Conservation (phyloP, 2,888 invertebrate genomes). For the Incurvaria masculella region DNA sequence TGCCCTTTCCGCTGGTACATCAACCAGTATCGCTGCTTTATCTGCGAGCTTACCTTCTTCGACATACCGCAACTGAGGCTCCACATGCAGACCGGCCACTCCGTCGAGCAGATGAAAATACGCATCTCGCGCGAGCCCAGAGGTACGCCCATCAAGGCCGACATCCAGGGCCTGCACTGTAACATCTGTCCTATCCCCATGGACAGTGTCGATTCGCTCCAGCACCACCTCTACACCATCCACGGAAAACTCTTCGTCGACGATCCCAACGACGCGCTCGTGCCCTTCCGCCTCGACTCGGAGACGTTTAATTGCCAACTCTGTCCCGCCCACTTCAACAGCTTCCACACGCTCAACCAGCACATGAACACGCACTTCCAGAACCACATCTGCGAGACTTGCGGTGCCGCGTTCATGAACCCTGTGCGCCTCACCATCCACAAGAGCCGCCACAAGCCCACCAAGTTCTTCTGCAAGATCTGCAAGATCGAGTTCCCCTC, state of each 20-base stretch:
- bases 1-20: constrained; percentile 1
- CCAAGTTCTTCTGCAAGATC: background rate
- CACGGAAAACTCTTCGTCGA: background rate
- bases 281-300: background rate
- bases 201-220: background rate
- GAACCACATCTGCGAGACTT: constrained; percentile 6
- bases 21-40: background rate
- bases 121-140: background rate
- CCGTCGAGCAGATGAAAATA: background rate
- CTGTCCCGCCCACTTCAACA: constrained; percentile 32
- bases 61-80: background rate
- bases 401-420: constrained; percentile 5
- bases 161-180: constrained; percentile 39
- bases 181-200: constrained; percentile 25
- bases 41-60: constrained; percentile 1
- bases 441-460: background rate
- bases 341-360: constrained; percentile 28
- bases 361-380: constrained; percentile 7
- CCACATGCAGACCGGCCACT: constrained; percentile 1
- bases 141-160: constrained; percentile 32
- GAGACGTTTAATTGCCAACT: constrained; percentile 28
- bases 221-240: background rate
- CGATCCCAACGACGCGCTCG: background rate
- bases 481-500: background rate
- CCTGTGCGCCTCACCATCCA: background rate